Base-by-base conservation (phyloP, 2,888 invertebrate genomes). In the Hemicrepidius hirtus region DNA sequence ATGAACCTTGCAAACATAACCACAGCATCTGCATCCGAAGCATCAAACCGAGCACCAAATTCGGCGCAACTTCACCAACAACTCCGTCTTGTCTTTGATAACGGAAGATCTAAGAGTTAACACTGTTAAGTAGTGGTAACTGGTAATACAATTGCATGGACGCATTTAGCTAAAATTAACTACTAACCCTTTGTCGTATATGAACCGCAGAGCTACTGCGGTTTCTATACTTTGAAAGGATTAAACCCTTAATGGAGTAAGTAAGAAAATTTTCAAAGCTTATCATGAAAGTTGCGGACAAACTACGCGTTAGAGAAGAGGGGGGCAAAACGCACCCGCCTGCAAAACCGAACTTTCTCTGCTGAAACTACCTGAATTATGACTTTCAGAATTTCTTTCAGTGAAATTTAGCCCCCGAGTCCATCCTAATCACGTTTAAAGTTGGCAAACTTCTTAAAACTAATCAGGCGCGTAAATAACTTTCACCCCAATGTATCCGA, bases 171-270 rank as follows among this genome's bases (percentile, higher is more conserved):
- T 60, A 60, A 71, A 66, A 66, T 60, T 49, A 71, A 66, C 71
- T 64, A 65, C 50, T 44, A 32, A 32, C 65, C 50, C 64, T 63
- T 64, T 64, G 57, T 64, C 46, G 69, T 20, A 37, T 46, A 70
- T 64, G 55, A 64, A 70, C 69, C 64, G 57, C 55, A 70, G 37
- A 55, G 55, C 35, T 44, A 21, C 20, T 57, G 49, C 24, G 68
- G 68, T 68, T 41, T 40, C 68, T 37, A 55, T 35, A 64, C 55
- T 70, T 64, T 64, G 64, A 70, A 70, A 35, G 64, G 69, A 70
- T 70, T 64, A 70, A n/a, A 64, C 46, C 57, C 57, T 32, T 9
- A 18, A n/a, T 13, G 13, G 35, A 44, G 60, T 32, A 46, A 12
- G 37, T 57, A 64, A 70, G 69, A 64, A n/a, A 70, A 64, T 49